These are phyloP conservation scores for Standfussiana lucernea DNA, from an alignment of 2,888 invertebrate species.

Conservation along the genomic window DNA sequence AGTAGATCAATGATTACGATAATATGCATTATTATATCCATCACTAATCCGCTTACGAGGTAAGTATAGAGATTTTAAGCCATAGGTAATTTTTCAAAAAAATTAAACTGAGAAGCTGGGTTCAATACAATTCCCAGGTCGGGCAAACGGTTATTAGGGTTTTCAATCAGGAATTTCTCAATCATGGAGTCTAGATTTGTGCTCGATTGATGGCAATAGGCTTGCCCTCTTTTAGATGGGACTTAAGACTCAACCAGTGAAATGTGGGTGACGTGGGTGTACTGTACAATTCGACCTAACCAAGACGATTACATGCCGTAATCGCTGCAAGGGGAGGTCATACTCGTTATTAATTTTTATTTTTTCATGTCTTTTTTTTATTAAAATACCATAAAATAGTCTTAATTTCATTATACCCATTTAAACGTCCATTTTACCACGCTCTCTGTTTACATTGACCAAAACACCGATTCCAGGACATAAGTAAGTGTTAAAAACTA, in stretches of 20 bases:
- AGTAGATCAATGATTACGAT: slow-evolving; percentile 12
- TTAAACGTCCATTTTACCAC: no score
- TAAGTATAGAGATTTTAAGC: not conserved
- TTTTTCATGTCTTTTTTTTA: no score
- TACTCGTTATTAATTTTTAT: no score
- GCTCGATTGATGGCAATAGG: not conserved
- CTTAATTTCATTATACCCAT: no score
- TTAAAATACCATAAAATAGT: no score
- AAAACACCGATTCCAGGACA: no score
- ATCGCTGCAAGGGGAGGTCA: no score
- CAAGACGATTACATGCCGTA: no score
- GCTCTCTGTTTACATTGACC: no score
- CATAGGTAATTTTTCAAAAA: not conserved
- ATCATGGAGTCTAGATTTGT: not conserved
- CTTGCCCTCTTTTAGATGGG: not conserved
- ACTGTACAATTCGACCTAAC: not conserved
- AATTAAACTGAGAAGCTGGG: not conserved
- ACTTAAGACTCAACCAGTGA: not conserved
- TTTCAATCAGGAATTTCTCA: not conserved
- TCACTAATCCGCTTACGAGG: not conserved
- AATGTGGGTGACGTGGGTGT: not conserved
- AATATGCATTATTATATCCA: not conserved
- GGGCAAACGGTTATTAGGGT: not conserved
- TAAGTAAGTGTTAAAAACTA: no score
- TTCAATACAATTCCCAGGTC: not conserved